Percentiles rank a stretch among this genome's conserved stretches.
These are phyloP conservation scores for Acrobasis suavella DNA, from an alignment of 2,888 invertebrate genomes.

Conservation along the genomic window DNA sequence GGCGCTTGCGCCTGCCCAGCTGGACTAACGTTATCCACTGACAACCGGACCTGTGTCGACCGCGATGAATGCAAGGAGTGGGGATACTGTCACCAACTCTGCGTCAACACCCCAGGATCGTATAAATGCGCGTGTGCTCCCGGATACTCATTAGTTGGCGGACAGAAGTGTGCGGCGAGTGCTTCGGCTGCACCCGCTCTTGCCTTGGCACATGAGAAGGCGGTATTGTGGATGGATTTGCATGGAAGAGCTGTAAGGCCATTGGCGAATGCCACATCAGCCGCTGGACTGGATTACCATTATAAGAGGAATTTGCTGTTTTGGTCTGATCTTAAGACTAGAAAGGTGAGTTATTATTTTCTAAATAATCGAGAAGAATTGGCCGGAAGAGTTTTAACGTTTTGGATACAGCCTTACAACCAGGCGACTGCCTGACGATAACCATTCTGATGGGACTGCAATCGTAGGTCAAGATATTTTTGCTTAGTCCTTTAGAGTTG, in stretches of 20 bases:
- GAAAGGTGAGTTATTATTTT: constrained; percentile 85
- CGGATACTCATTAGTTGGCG: constrained; percentile 86
- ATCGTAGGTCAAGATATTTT: too few relatives aligned
- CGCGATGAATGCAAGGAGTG: constrained; percentile 95
- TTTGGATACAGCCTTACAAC: too few relatives aligned
- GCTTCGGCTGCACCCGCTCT: constrained; percentile 83
- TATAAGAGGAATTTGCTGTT: constrained; percentile 89
- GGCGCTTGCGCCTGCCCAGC: constrained; percentile 95
- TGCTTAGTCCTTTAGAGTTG: too few relatives aligned
- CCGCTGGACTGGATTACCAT: constrained; percentile 93
- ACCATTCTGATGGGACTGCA: too few relatives aligned
- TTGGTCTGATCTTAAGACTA: constrained; percentile 95
- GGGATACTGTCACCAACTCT: constrained; percentile 97
- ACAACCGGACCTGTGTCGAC: constrained; percentile 94
- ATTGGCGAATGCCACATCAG: constrained; percentile 91
- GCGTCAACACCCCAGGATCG: constrained; percentile 92
- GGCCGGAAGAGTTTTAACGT: too few relatives aligned
- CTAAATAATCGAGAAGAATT: too few relatives aligned
- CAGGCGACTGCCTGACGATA: too few relatives aligned
- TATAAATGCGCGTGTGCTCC: constrained; percentile 92
- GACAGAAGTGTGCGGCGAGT: constrained; percentile 84
- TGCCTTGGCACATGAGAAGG: constrained; percentile 87
- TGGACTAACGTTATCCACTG: constrained; percentile 91
- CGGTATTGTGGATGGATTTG: constrained; percentile 86
- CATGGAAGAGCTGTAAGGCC: constrained; percentile 84